These are phyloP conservation scores for Eriocheir sinensis DNA, from an alignment of 1,140 invertebrate genomes.

Conservation along the genomic window DNA sequence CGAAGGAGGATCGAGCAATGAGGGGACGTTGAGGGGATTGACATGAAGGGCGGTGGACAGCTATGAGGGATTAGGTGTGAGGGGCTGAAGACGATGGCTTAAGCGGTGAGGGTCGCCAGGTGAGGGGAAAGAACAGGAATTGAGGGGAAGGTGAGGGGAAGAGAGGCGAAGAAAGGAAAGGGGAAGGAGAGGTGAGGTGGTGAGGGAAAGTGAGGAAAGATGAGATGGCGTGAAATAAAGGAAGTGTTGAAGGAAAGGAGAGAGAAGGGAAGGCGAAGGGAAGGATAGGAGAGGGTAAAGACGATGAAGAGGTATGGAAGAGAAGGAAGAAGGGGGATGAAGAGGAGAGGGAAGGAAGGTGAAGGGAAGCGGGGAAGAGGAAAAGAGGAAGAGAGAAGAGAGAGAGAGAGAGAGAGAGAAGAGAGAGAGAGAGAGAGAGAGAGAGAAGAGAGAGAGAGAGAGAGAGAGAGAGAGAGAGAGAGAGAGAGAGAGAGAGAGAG, in stretches of 20 bases:
- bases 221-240: neutral
- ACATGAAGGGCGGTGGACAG: too few relatives aligned
- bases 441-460: neutral
- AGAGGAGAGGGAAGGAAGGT: neutral
- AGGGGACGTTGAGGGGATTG: too few relatives aligned
- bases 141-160: neutral
- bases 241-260: neutral
- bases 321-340: neutral
- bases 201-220: neutral
- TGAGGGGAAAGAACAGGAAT: neutral
- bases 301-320: neutral
- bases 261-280: neutral
- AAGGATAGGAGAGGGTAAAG: neutral
- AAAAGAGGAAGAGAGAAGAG: conserved; percentile 6
- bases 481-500: neutral
- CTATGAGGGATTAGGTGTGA: too few relatives aligned
- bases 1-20: neutral
- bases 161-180: neutral
- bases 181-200: neutral
- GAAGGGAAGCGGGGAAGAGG: neutral
- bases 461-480: neutral
- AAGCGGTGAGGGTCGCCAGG: neutral
- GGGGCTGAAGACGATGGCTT: too few relatives aligned
- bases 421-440: neutral
- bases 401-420: conserved; percentile 3